Conservation (phyloP, 2,113 vertebrate genomes). For the Bolborhynchus lineola region DNA sequence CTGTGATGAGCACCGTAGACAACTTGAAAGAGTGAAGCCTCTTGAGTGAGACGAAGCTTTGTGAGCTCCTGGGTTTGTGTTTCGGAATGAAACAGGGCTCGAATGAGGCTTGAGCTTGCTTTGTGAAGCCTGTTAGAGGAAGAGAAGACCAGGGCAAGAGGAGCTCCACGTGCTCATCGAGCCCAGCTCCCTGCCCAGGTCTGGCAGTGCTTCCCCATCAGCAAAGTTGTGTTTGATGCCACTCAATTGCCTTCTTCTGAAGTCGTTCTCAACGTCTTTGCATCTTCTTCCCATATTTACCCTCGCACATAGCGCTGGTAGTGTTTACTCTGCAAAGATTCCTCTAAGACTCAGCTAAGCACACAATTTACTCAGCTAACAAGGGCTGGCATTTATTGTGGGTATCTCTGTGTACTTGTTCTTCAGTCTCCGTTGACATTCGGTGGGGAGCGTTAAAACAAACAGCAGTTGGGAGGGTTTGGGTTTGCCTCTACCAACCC, state of each 20-base stretch:
- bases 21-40: no score
- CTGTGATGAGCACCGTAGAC: accelerated
- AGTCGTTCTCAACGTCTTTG: not conserved
- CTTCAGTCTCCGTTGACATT: conserved; percentile 61
- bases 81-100: not conserved
- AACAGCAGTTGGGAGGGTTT: conserved; percentile 36
- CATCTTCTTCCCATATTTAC: not conserved
- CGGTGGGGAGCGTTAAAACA: conserved; percentile 60
- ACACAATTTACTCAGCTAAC: conserved; percentile 72
- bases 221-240: accelerated
- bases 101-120: accelerated
- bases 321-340: conserved; percentile 68
- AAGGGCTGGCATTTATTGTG: conserved; percentile 65
- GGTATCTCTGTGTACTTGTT: conserved; percentile 67
- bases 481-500: not conserved
- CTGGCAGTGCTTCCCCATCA: not conserved
- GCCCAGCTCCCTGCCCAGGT: not conserved
- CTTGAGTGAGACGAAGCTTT: not conserved
- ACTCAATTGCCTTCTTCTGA: not conserved
- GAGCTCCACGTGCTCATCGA: accelerated
- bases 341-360: conserved; percentile 61
- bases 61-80: accelerated
- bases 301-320: not conserved
- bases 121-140: accelerated
- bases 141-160: not conserved